Evolutionary conservation across 2,113 vertebrate genomes (phyloP).

Genomic region (Colius striatus): DNA sequence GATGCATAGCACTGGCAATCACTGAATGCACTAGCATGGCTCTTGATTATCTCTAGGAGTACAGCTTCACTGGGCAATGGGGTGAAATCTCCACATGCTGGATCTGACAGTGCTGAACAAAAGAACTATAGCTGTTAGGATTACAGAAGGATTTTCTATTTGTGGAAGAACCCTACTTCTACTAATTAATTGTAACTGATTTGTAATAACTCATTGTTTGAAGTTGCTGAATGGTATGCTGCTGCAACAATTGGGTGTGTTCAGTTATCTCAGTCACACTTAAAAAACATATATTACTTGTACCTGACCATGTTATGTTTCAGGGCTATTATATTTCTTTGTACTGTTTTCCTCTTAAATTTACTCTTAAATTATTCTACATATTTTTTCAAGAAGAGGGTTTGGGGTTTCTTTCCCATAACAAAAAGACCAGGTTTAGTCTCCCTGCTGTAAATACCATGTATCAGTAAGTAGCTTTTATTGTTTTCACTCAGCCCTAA

Average conservation of each 20-base stretch:
- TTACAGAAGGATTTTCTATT: not conserved
- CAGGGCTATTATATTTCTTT: not conserved
- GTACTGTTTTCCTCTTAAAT: not conserved
- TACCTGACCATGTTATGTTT: not conserved
- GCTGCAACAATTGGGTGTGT: not conserved
- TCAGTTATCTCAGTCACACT: not conserved
- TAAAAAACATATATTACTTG: not conserved
- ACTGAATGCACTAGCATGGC: not conserved
- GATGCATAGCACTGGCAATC: fast-evolving
- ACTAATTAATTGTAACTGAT: not conserved
- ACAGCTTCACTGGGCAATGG: not conserved
- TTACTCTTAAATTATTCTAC: not conserved
- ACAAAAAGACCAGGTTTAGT: not conserved
- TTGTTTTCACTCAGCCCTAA: not conserved
- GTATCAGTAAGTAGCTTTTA: not conserved
- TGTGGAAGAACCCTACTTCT: fast-evolving
- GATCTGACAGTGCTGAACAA: not conserved
- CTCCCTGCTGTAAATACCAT: not conserved
- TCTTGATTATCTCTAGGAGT: not conserved
- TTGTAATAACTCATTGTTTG: not conserved
- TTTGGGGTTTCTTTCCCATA: not conserved
- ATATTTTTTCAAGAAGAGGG: not conserved
- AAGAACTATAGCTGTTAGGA: not conserved
- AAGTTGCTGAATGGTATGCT: not conserved
- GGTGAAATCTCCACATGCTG: not conserved